Evolutionary conservation across 1,140 invertebrate species (phyloP).

Genomic region (Caenorhabditis tropicalis): DNA sequence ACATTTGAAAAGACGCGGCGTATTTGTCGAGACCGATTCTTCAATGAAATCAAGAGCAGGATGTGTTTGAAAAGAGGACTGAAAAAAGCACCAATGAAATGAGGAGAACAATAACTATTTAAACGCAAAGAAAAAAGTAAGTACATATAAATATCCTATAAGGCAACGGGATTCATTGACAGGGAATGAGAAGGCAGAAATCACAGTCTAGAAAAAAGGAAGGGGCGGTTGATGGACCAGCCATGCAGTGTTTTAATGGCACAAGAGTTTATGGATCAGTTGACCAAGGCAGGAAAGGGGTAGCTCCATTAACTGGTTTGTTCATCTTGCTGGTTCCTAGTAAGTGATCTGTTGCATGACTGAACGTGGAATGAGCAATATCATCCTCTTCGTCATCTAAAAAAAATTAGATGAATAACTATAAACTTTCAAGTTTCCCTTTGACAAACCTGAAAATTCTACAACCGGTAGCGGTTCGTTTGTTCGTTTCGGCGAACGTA

Average conservation of each 20-base stretch:
- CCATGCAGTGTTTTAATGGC: not conserved
- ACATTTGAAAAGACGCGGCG: not conserved
- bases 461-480: not conserved
- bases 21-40: conserved; percentile 32
- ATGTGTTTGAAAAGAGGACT: not conserved
- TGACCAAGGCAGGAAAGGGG: not conserved
- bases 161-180: conserved; percentile 7
- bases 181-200: not conserved
- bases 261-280: conserved; percentile 3
- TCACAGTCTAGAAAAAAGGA: conserved; percentile 22
- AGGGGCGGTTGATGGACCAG: conserved; percentile 9
- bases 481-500: not conserved
- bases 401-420: not conserved
- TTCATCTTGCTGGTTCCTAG: not conserved
- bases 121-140: not conserved
- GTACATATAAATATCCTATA: conserved; percentile 35
- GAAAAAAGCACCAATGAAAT: not conserved
- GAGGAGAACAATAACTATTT: not conserved
- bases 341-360: not conserved
- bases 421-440: not conserved
- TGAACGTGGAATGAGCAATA: not conserved
- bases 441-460: conserved; percentile 1
- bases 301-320: not conserved
- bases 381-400: not conserved
- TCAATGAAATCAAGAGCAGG: conserved; percentile 26